These are phyloP conservation scores for Epirrhoe tristata DNA, from an alignment of 2,888 invertebrate genomes.

Conservation along the genomic window DNA sequence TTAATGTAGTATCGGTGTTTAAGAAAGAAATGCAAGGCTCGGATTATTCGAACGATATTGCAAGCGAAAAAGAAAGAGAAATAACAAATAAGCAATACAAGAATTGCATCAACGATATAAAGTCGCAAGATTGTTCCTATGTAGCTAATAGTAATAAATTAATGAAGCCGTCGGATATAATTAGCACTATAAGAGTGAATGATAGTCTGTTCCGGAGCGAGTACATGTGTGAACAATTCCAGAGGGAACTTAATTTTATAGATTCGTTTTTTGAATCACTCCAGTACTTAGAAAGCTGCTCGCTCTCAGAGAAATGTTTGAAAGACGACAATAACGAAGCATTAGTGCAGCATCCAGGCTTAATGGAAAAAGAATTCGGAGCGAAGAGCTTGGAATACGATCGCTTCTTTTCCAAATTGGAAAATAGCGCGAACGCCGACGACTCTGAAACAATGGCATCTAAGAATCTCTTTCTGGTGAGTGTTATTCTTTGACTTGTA, in stretches of 20 bases:
- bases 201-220: slow-evolving; percentile 66
- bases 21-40: slow-evolving; percentile 63
- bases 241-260: slow-evolving; percentile 78
- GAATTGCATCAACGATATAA: slow-evolving; percentile 57
- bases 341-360: slow-evolving; percentile 53
- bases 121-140: slow-evolving; percentile 64
- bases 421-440: slow-evolving; percentile 66
- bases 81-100: slow-evolving; percentile 47
- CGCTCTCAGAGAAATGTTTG: slow-evolving; percentile 64
- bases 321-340: slow-evolving; percentile 60
- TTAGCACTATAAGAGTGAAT: slow-evolving; percentile 73
- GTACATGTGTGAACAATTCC: slow-evolving; percentile 76
- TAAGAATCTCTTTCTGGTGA: slow-evolving; percentile 82
- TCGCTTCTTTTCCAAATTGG: slow-evolving; percentile 68
- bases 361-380: slow-evolving; percentile 58
- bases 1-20: slow-evolving; percentile 73
- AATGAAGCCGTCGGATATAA: slow-evolving; percentile 79
- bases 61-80: slow-evolving; percentile 39
- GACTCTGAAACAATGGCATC: slow-evolving; percentile 79
- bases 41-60: slow-evolving; percentile 27
- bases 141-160: slow-evolving; percentile 65
- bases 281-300: slow-evolving; percentile 75
- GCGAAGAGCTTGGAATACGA: slow-evolving; percentile 64
- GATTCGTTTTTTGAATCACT: slow-evolving; percentile 81
- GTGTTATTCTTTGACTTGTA: slow-evolving; percentile 73